These are phyloP conservation scores for Parotocinclus haroldoi DNA, from an alignment of 2,797 vertebrate genomes.

Conservation along the genomic window DNA sequence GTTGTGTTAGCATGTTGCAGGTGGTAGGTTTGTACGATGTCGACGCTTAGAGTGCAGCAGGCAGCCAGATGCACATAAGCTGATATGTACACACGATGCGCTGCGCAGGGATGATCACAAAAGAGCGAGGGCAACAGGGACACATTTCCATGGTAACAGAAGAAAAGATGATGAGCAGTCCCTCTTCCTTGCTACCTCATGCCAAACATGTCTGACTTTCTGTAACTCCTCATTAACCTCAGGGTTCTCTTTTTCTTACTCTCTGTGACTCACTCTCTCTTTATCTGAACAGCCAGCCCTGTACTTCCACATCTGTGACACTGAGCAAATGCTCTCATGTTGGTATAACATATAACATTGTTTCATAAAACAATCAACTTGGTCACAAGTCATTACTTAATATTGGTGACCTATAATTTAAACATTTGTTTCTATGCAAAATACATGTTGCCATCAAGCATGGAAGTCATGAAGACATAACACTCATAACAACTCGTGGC, in stretches of 20 bases:
- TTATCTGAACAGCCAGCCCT: slow-evolving; percentile 20
- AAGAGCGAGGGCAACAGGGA: slow-evolving; percentile 44
- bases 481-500: no score
- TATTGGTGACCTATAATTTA: no score
- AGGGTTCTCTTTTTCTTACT: slow-evolving; percentile 23
- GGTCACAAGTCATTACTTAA: no score
- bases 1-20: not conserved
- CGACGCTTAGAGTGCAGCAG: slow-evolving; percentile 19
- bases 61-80: slow-evolving; percentile 42
- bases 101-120: slow-evolving; percentile 39
- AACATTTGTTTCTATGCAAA: no score
- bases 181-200: slow-evolving; percentile 41
- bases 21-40: not conserved
- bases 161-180: slow-evolving; percentile 47
- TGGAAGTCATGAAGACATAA: no score
- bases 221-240: slow-evolving; percentile 55
- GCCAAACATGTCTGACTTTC: slow-evolving; percentile 48
- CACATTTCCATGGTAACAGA: slow-evolving; percentile 52
- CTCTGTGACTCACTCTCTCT: slow-evolving; percentile 17
- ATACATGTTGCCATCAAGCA: no score
- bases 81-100: slow-evolving; percentile 44
- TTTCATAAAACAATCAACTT: no score
- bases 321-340: slow-evolving; percentile 21
- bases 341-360: not conserved
- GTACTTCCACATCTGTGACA: slow-evolving; percentile 35